Evolutionary conservation across 2,888 invertebrate genomes (phyloP).

Genomic region (Lithophane ornitopus): DNA sequence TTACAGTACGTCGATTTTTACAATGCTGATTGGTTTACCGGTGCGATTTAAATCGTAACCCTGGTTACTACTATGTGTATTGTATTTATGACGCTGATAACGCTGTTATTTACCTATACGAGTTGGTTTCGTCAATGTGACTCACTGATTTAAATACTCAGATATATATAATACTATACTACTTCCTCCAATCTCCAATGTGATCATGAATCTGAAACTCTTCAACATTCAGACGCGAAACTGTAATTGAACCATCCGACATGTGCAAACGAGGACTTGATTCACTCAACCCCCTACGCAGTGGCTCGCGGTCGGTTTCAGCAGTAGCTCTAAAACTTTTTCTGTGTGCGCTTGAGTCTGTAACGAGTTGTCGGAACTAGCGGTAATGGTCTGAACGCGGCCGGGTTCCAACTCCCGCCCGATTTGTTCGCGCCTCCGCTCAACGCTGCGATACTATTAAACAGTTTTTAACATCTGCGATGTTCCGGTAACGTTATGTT

Average conservation of each 20-base stretch:
- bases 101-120: no score
- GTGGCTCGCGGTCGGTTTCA: conserved; percentile 56
- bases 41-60: no score
- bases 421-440: conserved; percentile 60
- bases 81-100: no score
- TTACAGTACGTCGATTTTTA: no score
- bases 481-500: conserved; percentile 58
- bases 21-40: no score
- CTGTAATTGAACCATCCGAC: neutral
- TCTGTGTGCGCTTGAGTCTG: conserved; percentile 65
- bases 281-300: conserved; percentile 27
- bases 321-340: conserved; percentile 64
- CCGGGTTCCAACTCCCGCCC: conserved; percentile 58
- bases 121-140: no score
- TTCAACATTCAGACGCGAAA: neutral
- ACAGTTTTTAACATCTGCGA: conserved; percentile 64
- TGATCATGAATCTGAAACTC: neutral
- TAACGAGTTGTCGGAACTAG: conserved; percentile 69
- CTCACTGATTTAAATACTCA: neutral
- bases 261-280: conserved; percentile 31
- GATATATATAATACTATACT: no score
- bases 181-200: neutral
- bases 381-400: conserved; percentile 64
- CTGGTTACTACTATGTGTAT: no score
- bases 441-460: conserved; percentile 64